Conservation (phyloP, 2,113 vertebrate genomes). For the Poeciliopsis turrubarensis region DNA sequence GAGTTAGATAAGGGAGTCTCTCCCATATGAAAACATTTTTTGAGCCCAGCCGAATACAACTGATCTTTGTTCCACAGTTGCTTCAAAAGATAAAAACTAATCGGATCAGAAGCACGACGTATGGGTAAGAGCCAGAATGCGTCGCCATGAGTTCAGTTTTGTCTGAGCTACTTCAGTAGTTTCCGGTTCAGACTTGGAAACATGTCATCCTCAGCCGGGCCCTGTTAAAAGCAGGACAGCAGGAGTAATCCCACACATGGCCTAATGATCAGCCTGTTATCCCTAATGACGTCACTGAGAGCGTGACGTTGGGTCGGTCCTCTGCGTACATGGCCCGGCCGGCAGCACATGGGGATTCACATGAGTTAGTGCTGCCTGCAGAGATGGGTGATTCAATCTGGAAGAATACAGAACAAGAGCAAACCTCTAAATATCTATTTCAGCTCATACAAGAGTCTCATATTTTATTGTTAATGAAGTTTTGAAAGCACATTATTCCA, state of each 20-base stretch:
- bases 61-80: not conserved
- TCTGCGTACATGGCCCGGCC: slow-evolving; percentile 40
- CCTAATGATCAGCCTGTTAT: slow-evolving; percentile 57
- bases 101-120: not conserved
- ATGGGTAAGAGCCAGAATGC: not conserved
- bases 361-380: slow-evolving; percentile 64
- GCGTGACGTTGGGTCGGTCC: slow-evolving; percentile 56
- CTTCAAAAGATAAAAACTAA: not conserved
- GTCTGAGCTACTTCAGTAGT: not conserved
- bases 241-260: slow-evolving; percentile 64
- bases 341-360: slow-evolving; percentile 70
- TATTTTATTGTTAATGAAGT: slow-evolving; percentile 5
- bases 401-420: slow-evolving; percentile 21
- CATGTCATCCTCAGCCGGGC: slow-evolving; percentile 28
- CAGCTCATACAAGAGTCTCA: not conserved
- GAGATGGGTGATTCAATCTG: slow-evolving; percentile 19
- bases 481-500: not conserved
- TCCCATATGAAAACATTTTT: not conserved
- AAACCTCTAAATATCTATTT: not conserved
- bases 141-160: not conserved
- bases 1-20: not conserved
- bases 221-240: slow-evolving; percentile 47
- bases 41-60: not conserved
- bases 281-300: slow-evolving; percentile 69
- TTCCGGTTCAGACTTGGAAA: slow-evolving; percentile 32